Percentiles rank a stretch among this genome's conserved stretches.
These are phyloP conservation scores for Tiliqua scincoides DNA, from an alignment of 2,113 vertebrate genomes.

Conservation along the genomic window DNA sequence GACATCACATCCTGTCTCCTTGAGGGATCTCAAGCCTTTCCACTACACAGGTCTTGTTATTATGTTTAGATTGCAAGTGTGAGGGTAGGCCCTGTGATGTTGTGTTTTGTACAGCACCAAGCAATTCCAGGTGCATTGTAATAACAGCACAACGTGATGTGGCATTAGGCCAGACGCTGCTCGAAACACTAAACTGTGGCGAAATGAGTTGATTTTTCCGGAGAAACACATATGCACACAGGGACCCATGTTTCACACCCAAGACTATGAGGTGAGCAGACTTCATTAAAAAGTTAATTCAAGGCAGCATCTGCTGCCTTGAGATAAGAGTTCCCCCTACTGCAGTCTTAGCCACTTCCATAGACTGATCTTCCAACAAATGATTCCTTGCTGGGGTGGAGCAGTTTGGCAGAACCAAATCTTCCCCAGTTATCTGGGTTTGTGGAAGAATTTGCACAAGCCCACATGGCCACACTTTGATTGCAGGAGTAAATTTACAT, in stretches of 20 bases:
- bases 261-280: background rate
- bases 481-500: background rate
- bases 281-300: constrained; percentile 33
- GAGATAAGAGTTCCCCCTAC: constrained; percentile 2
- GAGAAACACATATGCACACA: background rate
- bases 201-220: background rate
- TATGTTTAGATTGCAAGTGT: too few species aligned
- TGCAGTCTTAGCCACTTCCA: background rate
- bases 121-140: too few species aligned
- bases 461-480: background rate
- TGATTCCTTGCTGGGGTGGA: background rate
- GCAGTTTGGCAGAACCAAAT: background rate
- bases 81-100: too few species aligned
- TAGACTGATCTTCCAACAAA: background rate
- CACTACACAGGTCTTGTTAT: too few species aligned
- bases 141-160: background rate
- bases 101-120: too few species aligned
- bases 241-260: background rate
- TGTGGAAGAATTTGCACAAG: background rate
- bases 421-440: background rate
- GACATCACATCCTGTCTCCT: too few species aligned
- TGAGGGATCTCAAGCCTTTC: too few species aligned
- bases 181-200: background rate
- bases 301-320: background rate
- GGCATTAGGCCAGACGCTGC: too few species aligned